A percentile compares a stretch with the other conserved stretches of the same genome.
Conservation (phyloP, 2,888 invertebrate species). For the Lucinisca nassula region DNA sequence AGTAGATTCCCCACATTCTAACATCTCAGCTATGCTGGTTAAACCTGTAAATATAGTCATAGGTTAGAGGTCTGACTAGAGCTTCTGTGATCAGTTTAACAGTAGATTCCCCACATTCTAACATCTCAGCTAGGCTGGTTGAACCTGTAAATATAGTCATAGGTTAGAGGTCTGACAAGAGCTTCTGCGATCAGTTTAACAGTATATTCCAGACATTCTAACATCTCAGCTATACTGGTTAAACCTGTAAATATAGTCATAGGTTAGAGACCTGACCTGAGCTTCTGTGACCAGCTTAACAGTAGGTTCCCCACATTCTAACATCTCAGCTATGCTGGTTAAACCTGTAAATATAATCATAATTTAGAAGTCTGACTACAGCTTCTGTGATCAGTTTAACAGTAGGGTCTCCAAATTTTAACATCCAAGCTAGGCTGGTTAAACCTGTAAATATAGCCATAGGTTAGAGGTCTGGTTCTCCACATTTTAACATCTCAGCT, state of each 20-base stretch:
- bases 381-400: slow-evolving; percentile 93
- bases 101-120: too few relatives aligned
- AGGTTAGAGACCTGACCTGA: slow-evolving; percentile 91
- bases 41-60: too few relatives aligned
- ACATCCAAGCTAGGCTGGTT: slow-evolving; percentile 89
- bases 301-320: slow-evolving; percentile 91
- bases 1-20: too few relatives aligned
- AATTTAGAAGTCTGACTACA: slow-evolving; percentile 91
- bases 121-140: too few relatives aligned
- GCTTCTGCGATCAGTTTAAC: slow-evolving; percentile 93
- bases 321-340: slow-evolving; percentile 89
- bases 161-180: slow-evolving; percentile 91
- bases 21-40: too few relatives aligned
- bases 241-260: slow-evolving; percentile 90
- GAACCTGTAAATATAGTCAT: too few relatives aligned
- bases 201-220: slow-evolving; percentile 91
- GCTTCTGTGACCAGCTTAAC: slow-evolving; percentile 93
- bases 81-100: too few relatives aligned
- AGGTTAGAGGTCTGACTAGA: too few relatives aligned
- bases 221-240: slow-evolving; percentile 89
- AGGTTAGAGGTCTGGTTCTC: too few relatives aligned
- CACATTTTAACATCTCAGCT: too few relatives aligned
- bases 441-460: slow-evolving; percentile 85
- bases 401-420: slow-evolving; percentile 91
- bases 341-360: slow-evolving; percentile 90